Evolutionary conservation across 1,140 invertebrate species (phyloP).

Genomic region (Polypedilum pembai): DNA sequence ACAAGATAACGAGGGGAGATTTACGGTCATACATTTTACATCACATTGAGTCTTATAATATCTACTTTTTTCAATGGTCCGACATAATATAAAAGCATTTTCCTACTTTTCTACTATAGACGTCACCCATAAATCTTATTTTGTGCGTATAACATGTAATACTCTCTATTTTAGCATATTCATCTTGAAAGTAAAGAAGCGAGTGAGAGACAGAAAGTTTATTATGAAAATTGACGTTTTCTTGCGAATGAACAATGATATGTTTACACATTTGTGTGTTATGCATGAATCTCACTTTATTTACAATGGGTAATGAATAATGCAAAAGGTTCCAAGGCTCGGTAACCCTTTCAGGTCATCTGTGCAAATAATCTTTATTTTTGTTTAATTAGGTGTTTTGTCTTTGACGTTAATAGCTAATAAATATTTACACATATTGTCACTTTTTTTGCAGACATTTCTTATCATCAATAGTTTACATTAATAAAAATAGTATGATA

Average conservation of each 20-base stretch:
- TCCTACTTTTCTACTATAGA: neutral
- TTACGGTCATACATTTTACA: constrained; percentile 18
- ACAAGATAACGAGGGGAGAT: neutral
- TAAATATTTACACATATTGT: too few relatives aligned
- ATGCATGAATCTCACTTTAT: too few relatives aligned
- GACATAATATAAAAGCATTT: constrained; percentile 15
- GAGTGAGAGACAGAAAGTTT: neutral
- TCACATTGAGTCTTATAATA: neutral
- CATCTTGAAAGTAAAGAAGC: neutral
- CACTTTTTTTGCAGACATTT: too few relatives aligned
- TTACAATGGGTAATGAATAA: too few relatives aligned
- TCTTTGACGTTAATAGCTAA: too few relatives aligned
- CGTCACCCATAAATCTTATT: neutral
- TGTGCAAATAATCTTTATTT: too few relatives aligned
- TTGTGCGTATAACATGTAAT: neutral
- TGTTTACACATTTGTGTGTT: neutral
- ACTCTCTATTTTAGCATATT: neutral
- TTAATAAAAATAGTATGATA: too few relatives aligned
- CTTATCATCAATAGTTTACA: too few relatives aligned
- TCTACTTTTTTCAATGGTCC: neutral
- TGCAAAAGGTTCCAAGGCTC: too few relatives aligned
- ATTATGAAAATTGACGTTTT: constrained; percentile 24
- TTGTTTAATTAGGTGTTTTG: too few relatives aligned
- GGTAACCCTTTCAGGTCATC: too few relatives aligned
- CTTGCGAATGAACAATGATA: neutral